These are phyloP conservation scores for Eilema caniola DNA, from an alignment of 2,888 invertebrate genomes.

Conservation along the genomic window DNA sequence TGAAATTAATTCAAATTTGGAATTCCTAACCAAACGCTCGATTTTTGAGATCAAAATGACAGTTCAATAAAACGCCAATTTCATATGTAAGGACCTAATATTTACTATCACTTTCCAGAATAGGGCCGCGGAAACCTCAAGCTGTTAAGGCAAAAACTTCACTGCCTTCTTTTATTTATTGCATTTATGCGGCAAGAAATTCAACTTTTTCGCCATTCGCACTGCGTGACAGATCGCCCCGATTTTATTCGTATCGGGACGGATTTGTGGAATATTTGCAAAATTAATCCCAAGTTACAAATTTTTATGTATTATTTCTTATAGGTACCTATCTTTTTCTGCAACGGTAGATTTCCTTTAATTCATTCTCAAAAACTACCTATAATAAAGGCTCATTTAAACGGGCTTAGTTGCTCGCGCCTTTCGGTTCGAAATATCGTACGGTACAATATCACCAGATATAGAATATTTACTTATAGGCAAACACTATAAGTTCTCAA, in stretches of 20 bases:
- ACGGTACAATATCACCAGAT: too few relatives aligned
- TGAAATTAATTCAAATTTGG: too few relatives aligned
- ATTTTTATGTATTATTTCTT: neutral
- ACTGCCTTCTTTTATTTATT: slow-evolving; percentile 72
- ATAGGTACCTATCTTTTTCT: too few relatives aligned
- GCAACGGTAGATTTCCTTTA: neutral
- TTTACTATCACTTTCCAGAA: slow-evolving; percentile 53
- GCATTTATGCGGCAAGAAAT: slow-evolving; percentile 71
- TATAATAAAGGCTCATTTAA: too few relatives aligned
- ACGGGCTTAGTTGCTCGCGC: too few relatives aligned
- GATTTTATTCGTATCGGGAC: slow-evolving; percentile 46
- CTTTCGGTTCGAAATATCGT: too few relatives aligned
- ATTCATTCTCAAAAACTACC: neutral
- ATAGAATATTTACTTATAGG: too few relatives aligned
- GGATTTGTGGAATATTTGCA: slow-evolving; percentile 30
- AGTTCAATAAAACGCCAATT: too few relatives aligned
- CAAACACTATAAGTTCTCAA: too few relatives aligned
- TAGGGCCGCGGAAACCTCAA: slow-evolving; percentile 57
- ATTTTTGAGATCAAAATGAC: too few relatives aligned
- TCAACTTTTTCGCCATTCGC: slow-evolving; percentile 59
- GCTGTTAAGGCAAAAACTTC: slow-evolving; percentile 66
- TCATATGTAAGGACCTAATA: too few relatives aligned
- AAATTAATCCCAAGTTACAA: slow-evolving; percentile 5
- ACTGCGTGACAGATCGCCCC: slow-evolving; percentile 52
- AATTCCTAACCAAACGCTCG: too few relatives aligned